Percentiles rank a stretch among this genome's conserved stretches.
Evolutionary conservation across 1,140 invertebrate species (phyloP).

Genomic region (Monomorium pharaonis): DNA sequence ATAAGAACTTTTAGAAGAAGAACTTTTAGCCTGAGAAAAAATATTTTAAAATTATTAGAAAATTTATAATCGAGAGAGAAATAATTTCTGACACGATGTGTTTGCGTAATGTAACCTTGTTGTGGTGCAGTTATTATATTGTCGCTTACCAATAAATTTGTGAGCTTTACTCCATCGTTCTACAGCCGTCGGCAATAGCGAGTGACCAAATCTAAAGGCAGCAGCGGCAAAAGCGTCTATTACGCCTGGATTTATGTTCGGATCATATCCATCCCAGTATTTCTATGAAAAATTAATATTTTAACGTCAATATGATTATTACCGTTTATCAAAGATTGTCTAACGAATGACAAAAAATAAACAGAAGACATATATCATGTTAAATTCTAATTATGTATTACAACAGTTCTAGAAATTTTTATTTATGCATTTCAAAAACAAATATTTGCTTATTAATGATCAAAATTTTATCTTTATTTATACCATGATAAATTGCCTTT

Average conservation of each 20-base stretch:
- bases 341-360: background rate
- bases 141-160: constrained; percentile 93
- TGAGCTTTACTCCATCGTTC: constrained; percentile 97
- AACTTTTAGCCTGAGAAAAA: background rate
- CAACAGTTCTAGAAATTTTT: background rate
- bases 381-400: constrained; percentile 11
- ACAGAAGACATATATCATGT: background rate
- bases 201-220: constrained; percentile 96
- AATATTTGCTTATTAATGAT: background rate
- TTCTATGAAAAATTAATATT: constrained; percentile 84
- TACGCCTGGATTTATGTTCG: constrained; percentile 93
- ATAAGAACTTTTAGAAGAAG: background rate
- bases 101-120: background rate
- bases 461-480: background rate
- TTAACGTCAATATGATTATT: constrained; percentile 48
- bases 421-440: background rate
- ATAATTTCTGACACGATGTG: background rate
- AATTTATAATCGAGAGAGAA: background rate
- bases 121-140: background rate
- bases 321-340: background rate
- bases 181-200: constrained; percentile 93
- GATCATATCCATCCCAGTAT: constrained; percentile 96
- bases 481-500: background rate
- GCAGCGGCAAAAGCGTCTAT: constrained; percentile 95
- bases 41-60: background rate